These are phyloP conservation scores for Pagrus major DNA, from an alignment of 2,113 vertebrate genomes.

Conservation along the genomic window DNA sequence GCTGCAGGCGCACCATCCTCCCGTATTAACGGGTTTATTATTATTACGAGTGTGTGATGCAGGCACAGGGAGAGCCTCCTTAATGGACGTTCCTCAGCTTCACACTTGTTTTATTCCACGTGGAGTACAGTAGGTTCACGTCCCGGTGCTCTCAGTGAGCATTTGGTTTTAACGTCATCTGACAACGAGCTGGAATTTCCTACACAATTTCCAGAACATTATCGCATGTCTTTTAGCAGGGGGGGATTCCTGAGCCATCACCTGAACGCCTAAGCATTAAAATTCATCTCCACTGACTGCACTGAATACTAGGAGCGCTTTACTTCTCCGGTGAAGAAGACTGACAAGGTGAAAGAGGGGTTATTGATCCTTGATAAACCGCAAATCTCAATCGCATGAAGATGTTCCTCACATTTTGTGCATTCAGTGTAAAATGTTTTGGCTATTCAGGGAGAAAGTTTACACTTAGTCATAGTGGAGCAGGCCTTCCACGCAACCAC, in stretches of 20 bases:
- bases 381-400: slow-evolving; percentile 42
- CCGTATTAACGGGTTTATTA: slow-evolving; percentile 32
- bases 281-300: slow-evolving; percentile 43
- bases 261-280: slow-evolving; percentile 36
- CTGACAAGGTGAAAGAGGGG: slow-evolving; percentile 50
- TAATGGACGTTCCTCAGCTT: slow-evolving; percentile 34
- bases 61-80: slow-evolving; percentile 26
- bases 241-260: slow-evolving; percentile 46
- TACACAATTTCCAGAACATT: slow-evolving; percentile 40
- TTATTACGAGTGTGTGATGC: slow-evolving; percentile 24
- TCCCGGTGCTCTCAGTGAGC: slow-evolving; percentile 45
- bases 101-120: slow-evolving; percentile 35
- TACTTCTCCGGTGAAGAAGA: slow-evolving; percentile 39
- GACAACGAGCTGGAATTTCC: slow-evolving; percentile 42
- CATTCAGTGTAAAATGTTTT: slow-evolving; percentile 47
- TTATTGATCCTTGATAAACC: slow-evolving; percentile 55
- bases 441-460: slow-evolving; percentile 47
- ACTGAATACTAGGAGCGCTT: slow-evolving; percentile 40
- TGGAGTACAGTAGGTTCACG: slow-evolving; percentile 34
- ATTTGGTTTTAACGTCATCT: slow-evolving; percentile 22
- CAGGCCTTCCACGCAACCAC: slow-evolving; percentile 62
- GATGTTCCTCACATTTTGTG: slow-evolving; percentile 36
- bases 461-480: slow-evolving; percentile 43
- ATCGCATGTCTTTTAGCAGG: slow-evolving; percentile 39
- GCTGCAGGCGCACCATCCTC: slow-evolving; percentile 48